Conservation (phyloP, 92 coral and sea anemone genomes). For the Porites rus region DNA sequence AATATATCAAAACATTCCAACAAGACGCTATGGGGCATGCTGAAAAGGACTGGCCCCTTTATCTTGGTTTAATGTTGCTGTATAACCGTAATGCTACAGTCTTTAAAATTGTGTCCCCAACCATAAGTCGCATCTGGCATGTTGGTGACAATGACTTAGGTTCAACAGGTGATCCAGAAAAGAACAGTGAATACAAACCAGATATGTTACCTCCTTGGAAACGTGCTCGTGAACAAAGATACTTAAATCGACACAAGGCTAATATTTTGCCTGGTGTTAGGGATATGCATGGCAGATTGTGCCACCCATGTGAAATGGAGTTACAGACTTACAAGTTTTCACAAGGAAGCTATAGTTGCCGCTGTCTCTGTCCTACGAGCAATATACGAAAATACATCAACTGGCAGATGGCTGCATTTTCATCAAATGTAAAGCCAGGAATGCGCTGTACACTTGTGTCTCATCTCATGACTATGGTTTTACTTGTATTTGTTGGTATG, state of each 20-base stretch:
- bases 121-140: conserved; percentile 98
- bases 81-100: conserved; percentile 89
- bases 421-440: conserved; percentile 50
- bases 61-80: conserved; percentile 84
- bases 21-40: conserved; percentile 78
- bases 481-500: conserved; percentile 75
- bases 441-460: conserved; percentile 87
- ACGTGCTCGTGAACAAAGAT: conserved; percentile 77
- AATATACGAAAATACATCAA: conserved; percentile 80
- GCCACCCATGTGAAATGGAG: conserved; percentile 89
- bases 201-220: conserved; percentile 86
- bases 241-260: conserved; percentile 77
- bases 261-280: conserved; percentile 76
- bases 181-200: conserved; percentile 18
- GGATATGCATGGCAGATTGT: conserved; percentile 88
- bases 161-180: conserved; percentile 40
- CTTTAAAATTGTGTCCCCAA: conserved; percentile 82
- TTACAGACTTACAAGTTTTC: conserved; percentile 74
- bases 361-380: conserved; percentile 82
- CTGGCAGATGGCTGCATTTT: conserved; percentile 92
- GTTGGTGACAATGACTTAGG: conserved; percentile 78
- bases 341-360: conserved; percentile 69
- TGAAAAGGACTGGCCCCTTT: conserved; percentile 90
- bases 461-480: conserved; percentile 83
- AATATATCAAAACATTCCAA: conserved; percentile 85